Evolutionary conservation across 2,888 invertebrate genomes (phyloP), one percentile per base, ranked within the genome.

Genomic region (Doris montereyensis): DNA sequence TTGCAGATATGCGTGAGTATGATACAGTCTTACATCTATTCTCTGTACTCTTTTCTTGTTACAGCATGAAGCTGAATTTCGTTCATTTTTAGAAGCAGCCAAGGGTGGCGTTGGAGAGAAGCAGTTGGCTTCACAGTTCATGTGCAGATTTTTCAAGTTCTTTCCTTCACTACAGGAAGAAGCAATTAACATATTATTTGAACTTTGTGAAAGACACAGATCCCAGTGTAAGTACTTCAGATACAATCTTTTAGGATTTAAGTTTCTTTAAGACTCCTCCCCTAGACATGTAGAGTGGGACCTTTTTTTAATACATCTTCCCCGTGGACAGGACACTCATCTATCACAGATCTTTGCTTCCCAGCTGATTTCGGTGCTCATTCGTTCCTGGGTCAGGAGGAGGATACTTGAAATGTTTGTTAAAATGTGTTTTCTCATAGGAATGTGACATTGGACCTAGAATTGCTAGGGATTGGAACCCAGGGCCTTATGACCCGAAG

Each of bases 181-280:
- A 89, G 96, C 97, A 5, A 95, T 98, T 76, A 96, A 98, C 92
- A 96, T 97, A 81, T 94, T 97, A 88, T 94, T 98, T 86, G 97
- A 98, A 93, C 93, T 99, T 4, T 98, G 98, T 91, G 98, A 98
- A n/a, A 92, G 97, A 98, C 93, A 96, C 96, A 89, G 97, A 98
- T 91, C 94, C 95, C 87, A 95, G 95, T 89, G 97, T 97, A 93
- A 86, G 85, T 83, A 10, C 21, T 34, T 17, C 32, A 32, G n/a
- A 58, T 4, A 32, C n/a, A 28, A 24, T 65, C 21, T 26, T 70
- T 32, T n/a, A n/a, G n/a, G n/a, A n/a, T n/a, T n/a, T n/a, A n/a
- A n/a, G n/a, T n/a, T n/a, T n/a, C n/a, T n/a, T n/a, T n/a, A n/a
- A n/a, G n/a, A n/a, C n/a, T n/a, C n/a, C n/a, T n/a, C n/a, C n/a